A percentile compares a stretch with the other conserved stretches of the same genome.
Conservation (phyloP, 2,888 invertebrate species). For the Nomada hirtipes region DNA sequence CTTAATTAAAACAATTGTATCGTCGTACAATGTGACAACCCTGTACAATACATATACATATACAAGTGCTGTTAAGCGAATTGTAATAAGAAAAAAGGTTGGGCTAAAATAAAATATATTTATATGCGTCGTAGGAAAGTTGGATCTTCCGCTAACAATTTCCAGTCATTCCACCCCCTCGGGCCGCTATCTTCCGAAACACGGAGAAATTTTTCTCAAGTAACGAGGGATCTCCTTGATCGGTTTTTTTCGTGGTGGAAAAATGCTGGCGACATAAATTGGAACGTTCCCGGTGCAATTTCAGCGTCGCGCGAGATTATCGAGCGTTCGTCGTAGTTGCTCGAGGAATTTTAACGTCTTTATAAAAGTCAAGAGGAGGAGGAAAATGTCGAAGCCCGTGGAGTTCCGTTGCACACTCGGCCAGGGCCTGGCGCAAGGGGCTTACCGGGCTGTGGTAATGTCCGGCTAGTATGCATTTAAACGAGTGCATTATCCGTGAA, state of each 20-base stretch:
- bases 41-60: too few species aligned
- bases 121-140: slow-evolving; percentile 4
- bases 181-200: slow-evolving; percentile 38
- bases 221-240: slow-evolving; percentile 58
- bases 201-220: slow-evolving; percentile 50
- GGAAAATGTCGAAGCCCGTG: slow-evolving; percentile 40
- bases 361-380: slow-evolving; percentile 66
- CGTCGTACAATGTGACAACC: too few species aligned
- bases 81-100: neutral
- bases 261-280: slow-evolving; percentile 64
- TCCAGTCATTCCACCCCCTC: neutral
- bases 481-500: slow-evolving; percentile 79
- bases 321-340: slow-evolving; percentile 64
- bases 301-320: slow-evolving; percentile 70
- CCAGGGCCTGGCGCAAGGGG: slow-evolving; percentile 49
- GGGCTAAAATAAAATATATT: slow-evolving; percentile 8
- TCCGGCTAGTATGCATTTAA: slow-evolving; percentile 82
- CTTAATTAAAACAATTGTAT: too few species aligned
- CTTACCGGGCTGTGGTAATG: slow-evolving; percentile 75
- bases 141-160: slow-evolving; percentile 18
- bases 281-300: slow-evolving; percentile 69
- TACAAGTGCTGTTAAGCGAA: neutral
- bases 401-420: slow-evolving; percentile 48
- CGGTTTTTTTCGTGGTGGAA: slow-evolving; percentile 51
- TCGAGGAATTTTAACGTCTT: slow-evolving; percentile 74